Percentiles rank a stretch among this genome's conserved stretches.
These are phyloP conservation scores for Cepaea nemoralis DNA, from an alignment of 1,140 invertebrate species.

Conservation along the genomic window DNA sequence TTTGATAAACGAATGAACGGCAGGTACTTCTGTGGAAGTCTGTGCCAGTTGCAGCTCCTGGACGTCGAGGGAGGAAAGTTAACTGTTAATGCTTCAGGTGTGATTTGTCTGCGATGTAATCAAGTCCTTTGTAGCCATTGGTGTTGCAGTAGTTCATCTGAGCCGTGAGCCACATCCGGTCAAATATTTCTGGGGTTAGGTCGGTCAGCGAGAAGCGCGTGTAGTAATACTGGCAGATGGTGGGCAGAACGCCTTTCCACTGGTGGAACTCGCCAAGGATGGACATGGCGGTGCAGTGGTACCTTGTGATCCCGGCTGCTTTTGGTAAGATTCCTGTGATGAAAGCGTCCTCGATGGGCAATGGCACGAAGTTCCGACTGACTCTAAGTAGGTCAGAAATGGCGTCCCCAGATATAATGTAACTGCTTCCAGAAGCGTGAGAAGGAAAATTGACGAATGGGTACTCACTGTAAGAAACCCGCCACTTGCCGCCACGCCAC, in stretches of 20 bases:
- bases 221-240: constrained; percentile 1
- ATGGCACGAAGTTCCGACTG: constrained; percentile 57
- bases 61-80: too few relatives aligned
- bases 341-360: constrained; percentile 71
- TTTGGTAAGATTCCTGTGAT: constrained; percentile 70
- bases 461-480: constrained; percentile 49
- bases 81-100: too few relatives aligned
- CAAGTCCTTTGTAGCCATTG: constrained; percentile 11
- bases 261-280: neutral
- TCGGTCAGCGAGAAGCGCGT: neutral
- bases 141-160: constrained; percentile 17
- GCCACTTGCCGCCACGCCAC: constrained; percentile 55
- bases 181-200: neutral
- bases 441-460: constrained; percentile 56
- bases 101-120: constrained; percentile 10
- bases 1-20: too few relatives aligned
- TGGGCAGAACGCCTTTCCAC: neutral
- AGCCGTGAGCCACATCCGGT: constrained; percentile 24
- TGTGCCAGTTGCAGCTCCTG: too few relatives aligned
- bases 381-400: constrained; percentile 49
- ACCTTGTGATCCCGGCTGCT: constrained; percentile 45
- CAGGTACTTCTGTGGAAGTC: too few relatives aligned
- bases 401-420: constrained; percentile 57
- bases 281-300: constrained; percentile 31
- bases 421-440: constrained; percentile 60